A percentile compares a stretch with the other conserved stretches of the same genome.
phyloP scores from a whole-genome alignment of 2,888 invertebrate genomes.

The Allolobophora icterica region DNA sequence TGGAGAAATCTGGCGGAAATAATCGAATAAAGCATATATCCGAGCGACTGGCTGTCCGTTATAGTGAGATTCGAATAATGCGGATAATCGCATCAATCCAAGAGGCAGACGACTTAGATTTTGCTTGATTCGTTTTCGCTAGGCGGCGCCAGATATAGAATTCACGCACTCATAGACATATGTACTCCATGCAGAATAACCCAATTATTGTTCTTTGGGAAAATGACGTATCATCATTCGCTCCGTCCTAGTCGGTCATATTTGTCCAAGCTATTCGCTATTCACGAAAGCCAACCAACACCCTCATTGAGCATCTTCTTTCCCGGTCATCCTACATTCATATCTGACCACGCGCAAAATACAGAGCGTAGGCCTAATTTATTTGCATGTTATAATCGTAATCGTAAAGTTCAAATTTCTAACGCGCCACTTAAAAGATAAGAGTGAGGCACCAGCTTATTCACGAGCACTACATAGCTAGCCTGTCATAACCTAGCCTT shows the following conservation, averaged over 20 bases:
- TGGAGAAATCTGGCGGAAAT: background rate
- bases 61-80: background rate
- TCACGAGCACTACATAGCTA: too few relatives aligned
- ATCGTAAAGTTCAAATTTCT: too few relatives aligned
- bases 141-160: background rate
- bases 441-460: too few relatives aligned
- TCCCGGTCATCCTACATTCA: background rate
- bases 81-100: conserved; percentile 15
- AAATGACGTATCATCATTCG: background rate
- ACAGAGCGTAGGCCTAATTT: background rate
- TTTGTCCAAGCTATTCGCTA: background rate
- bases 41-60: background rate
- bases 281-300: background rate
- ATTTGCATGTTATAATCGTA: background rate
- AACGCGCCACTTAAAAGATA: too few relatives aligned
- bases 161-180: background rate
- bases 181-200: conserved; percentile 18
- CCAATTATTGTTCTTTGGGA: background rate
- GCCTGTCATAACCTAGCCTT: too few relatives aligned
- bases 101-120: background rate
- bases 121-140: background rate
- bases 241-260: background rate
- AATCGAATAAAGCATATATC: background rate
- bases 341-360: background rate
- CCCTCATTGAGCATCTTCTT: background rate